phyloP scores from a whole-genome alignment of 2,797 vertebrate genomes.

The Simalia tracyae region DNA sequence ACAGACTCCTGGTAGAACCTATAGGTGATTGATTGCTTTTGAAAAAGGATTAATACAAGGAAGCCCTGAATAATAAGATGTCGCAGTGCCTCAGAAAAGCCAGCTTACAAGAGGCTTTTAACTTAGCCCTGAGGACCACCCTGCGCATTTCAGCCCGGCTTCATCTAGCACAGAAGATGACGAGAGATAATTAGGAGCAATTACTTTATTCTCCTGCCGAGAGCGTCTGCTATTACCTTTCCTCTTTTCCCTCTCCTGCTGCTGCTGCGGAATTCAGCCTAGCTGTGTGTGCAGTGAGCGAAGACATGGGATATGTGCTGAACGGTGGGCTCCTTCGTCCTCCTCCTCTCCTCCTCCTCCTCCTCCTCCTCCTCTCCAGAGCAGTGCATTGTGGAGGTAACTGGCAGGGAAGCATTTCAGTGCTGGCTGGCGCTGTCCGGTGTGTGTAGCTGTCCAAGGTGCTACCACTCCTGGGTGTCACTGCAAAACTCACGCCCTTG shows the following conservation, averaged over 20 bases:
- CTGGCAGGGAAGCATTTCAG: slow-evolving; percentile 46
- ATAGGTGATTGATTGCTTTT: not conserved
- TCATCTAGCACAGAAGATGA: slow-evolving; percentile 39
- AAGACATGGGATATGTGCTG: slow-evolving; percentile 34
- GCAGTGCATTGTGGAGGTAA: slow-evolving; percentile 65
- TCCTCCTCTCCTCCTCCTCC: slow-evolving; percentile 35
- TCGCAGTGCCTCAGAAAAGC: not conserved
- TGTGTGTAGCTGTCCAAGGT: slow-evolving; percentile 66
- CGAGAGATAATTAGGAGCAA: slow-evolving; percentile 69
- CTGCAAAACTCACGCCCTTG: not conserved
- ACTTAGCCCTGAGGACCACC: not conserved
- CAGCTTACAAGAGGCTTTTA: slow-evolving; percentile 2
- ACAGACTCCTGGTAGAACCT: not conserved
- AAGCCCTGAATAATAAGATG: not conserved
- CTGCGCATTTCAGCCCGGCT: slow-evolving; percentile 15
- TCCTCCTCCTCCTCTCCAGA: slow-evolving; percentile 48
- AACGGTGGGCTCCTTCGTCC: slow-evolving; percentile 37
- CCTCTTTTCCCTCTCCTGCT: slow-evolving; percentile 35
- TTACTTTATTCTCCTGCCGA: slow-evolving; percentile 69
- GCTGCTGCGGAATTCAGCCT: not conserved
- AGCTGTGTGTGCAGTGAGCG: slow-evolving; percentile 14
- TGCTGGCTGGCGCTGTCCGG: slow-evolving; percentile 22
- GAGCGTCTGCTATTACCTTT: slow-evolving; percentile 45
- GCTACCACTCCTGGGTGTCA: slow-evolving; percentile 44
- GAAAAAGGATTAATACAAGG: not conserved